Base-by-base conservation (phyloP, 2,113 vertebrate species). In the Alouatta palliata region DNA sequence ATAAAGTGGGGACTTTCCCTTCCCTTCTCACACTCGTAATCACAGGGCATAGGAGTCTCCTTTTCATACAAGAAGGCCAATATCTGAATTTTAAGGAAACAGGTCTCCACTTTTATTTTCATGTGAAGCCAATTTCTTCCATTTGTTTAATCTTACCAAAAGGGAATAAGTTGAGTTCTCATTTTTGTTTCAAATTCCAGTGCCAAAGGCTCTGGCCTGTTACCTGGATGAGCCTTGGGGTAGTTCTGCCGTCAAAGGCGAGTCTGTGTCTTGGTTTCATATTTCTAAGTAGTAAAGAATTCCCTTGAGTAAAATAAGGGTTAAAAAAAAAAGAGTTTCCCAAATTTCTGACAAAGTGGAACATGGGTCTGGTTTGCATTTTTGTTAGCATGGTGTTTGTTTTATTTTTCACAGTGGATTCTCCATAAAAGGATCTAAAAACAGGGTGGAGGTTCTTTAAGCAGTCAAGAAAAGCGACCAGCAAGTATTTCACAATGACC, bases 231-330 rank as follows among this genome's bases (percentile, higher is more conserved):
- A 64, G 8, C 20, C 27, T 21, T 10, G n/a, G 43, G 35, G 35
- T 40, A 58, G 45, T 49, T 61, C 8, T 19, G 45, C 25, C 76
- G 2, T 52, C 43, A 37, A 25, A 16, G 9, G 40, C 56, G 20
- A n/a, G 37, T 25, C 32, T 21, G 8, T 4, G 11, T 1, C 1
- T 17, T 1, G 4, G 8, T 45, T 27, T 45, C 7, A 1, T 23
- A 4, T 54, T 35, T 30, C 58, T 73, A 43, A 82, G 76, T 3
- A 17, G 14, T 3, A 13, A 66, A 68, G 43, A 49, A 30, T 25
- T 73, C 75, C 40, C 61, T 14, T 14, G 11, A 30, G 12, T 30
- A 64, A 64, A 64, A 30, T 64, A 64, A 64, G 27, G 2, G 27
- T 64, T 64, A 2, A 14, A 30, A 30, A 64, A 64, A 61, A 64